A percentile compares a stretch with the other conserved stretches of the same genome.
Conservation (phyloP, 2,113 vertebrate genomes). For the Euleptes europaea region DNA sequence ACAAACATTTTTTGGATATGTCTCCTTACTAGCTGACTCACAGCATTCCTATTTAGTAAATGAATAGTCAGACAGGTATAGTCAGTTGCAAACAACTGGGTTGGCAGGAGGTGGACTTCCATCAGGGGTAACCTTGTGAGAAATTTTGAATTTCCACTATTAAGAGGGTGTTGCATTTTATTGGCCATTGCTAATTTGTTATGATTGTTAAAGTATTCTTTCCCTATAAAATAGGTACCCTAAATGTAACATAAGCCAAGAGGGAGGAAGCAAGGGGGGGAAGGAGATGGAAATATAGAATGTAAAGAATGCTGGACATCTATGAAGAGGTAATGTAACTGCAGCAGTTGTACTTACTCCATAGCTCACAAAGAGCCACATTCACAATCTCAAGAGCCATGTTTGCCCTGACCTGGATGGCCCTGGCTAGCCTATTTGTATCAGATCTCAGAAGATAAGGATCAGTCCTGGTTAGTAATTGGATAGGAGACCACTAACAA, state of each 20-base stretch:
- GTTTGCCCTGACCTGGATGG: too few species aligned
- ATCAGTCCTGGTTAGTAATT: too few species aligned
- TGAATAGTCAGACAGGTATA: neutral
- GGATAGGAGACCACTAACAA: too few species aligned
- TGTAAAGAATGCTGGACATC: neutral
- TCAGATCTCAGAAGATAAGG: too few species aligned
- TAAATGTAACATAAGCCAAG: neutral
- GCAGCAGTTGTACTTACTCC: too few species aligned
- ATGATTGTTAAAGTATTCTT: neutral
- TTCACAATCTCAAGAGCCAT: too few species aligned
- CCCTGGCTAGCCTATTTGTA: too few species aligned
- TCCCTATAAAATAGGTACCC: neutral
- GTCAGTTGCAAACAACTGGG: neutral
- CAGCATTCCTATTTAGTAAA: constrained; percentile 2
- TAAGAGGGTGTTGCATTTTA: neutral
- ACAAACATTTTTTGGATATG: neutral
- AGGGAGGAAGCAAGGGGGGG: neutral
- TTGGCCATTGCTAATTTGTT: neutral
- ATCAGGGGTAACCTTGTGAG: neutral
- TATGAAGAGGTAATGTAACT: neutral
- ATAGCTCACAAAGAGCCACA: too few species aligned
- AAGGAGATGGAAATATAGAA: neutral
- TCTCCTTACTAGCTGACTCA: neutral
- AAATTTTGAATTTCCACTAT: neutral
- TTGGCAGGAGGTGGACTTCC: neutral